Base-by-base conservation (phyloP, 30 jellyfish, hydroid and myxozoan genomes). In the Aurelia sp. region DNA sequence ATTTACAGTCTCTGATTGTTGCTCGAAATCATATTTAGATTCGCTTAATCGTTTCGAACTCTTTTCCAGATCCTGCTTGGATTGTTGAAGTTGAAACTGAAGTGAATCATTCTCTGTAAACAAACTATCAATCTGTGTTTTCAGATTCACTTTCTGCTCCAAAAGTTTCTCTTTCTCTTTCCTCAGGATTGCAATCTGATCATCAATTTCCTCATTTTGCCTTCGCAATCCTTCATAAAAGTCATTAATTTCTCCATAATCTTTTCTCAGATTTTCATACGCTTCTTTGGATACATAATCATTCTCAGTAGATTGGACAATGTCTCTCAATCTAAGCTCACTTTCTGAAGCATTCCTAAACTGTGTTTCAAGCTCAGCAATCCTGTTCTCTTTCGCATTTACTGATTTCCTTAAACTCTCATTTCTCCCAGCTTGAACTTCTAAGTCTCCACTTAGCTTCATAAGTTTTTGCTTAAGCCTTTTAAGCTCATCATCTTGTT, bases 361-460 rank as follows among this genome's bases (percentile, higher is more conserved):
- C 91, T 78, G 90, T 31, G 82, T 78, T 63, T 78, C 87, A 13
- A 88, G 82, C 73, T 88, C 96, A 2, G 85, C 85, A 13, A 88
- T 30, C 33, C 88, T 38, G 27, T 77, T 88, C 41, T 88, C 96
- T 62, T 88, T 88, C 4, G 75, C 51, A 41, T 70, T 67, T 3
- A 88, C 50, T n/a, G 59, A 27, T 33, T 59, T 77, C 61, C 72
- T 84, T 65, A 88, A 59, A 30, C 87, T 84, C 73, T 84, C 77
- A 44, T 57, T 73, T 53, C 47, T 77, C 27, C 91, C 96, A 4
- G 44, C 13, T 67, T 88, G 88, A 20, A 78, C 82, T 55, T 88
- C 96, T 41, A 74, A 33, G 76, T 62, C 52, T 47, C 91, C 89
- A 72, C 78, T 70, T 13, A 55, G 52, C 55, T 81, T 70, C 91